Base-by-base conservation (phyloP, 1,140 invertebrate species). In the Artemia franciscana region DNA sequence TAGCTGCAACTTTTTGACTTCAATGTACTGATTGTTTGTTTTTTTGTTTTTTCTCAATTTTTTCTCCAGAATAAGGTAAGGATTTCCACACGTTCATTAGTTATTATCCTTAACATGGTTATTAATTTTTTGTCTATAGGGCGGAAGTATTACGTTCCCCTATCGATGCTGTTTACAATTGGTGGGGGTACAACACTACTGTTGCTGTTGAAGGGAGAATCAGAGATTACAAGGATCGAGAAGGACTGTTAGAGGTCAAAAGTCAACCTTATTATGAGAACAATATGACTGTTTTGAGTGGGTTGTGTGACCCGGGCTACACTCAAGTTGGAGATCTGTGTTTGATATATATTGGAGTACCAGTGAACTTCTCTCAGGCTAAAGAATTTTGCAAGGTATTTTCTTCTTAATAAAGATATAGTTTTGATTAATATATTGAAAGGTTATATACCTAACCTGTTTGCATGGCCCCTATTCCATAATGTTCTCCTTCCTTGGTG, bases 301-400 rank as follows among this genome's bases (percentile, higher is more conserved):
- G 85, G 18, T 92, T 95, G 73, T 99, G 95, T 75, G 86, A 91
- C 4, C 91, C 93, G 0, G 91, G 91, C 0, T 98, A 94, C 91
- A 82, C 84, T 62, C 75, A 87, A 4, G 83, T 93, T 0, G 82
- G 84, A 0, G 86, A 88, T 51, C 93, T 92, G 0, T 99, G 95
- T 73, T 98, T 91, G 69, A 85, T 92, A 68, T 98, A 94, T 70
- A 82, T 98, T 60, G 93, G 92, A 0, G 91, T 89, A 0, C 88
- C 90, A 0, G 89, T 96, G 83, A 88, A 84, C 0, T 97, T 90
- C 72, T 76, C 80, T 27, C 84, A 91, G 69, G 95, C 94, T 0
- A 81, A 86, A 62, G 75, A 82, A 4, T 96, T 96, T 72, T 98
- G 94, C 70, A 77, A 80, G 68, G 83, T 86, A 71, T 75, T 61